These are phyloP conservation scores for Omphaloscelis lunosa DNA, from an alignment of 2,888 invertebrate genomes.

Conservation along the genomic window DNA sequence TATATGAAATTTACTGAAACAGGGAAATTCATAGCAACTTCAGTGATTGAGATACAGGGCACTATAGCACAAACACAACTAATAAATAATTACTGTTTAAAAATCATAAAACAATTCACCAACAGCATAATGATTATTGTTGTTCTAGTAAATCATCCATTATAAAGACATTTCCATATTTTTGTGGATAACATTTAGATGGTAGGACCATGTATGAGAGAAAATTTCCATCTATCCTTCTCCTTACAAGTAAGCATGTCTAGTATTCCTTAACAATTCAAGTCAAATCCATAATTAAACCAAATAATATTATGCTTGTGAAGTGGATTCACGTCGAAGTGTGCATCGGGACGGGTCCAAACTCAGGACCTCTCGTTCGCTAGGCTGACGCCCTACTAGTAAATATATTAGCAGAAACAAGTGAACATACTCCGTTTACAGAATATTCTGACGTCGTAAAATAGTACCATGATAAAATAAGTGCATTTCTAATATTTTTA, in stretches of 20 bases:
- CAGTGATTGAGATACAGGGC: neutral
- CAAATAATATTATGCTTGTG: neutral
- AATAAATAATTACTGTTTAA: conserved; percentile 19
- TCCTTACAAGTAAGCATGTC: neutral
- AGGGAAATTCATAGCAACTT: neutral
- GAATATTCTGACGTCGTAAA: conserved; percentile 14
- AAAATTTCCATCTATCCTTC: neutral
- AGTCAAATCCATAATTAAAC: neutral
- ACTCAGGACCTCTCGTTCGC: neutral
- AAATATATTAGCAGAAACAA: conserved; percentile 27
- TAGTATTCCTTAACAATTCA: neutral
- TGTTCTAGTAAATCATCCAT: neutral
- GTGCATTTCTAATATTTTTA: conserved; percentile 7
- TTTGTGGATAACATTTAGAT: neutral
- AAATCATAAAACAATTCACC: conserved; percentile 21
- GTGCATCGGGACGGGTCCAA: too few species aligned
- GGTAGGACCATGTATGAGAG: neutral
- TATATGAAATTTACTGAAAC: conserved; percentile 7
- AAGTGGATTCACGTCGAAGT: too few species aligned
- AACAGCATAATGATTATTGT: neutral
- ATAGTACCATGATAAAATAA: conserved; percentile 30
- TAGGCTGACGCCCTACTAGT: neutral
- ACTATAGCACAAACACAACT: conserved; percentile 27
- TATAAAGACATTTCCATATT: conserved; percentile 3
- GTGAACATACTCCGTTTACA: neutral